Conservation (phyloP, 1,140 invertebrate genomes). For the Eurosta solidaginis region DNA sequence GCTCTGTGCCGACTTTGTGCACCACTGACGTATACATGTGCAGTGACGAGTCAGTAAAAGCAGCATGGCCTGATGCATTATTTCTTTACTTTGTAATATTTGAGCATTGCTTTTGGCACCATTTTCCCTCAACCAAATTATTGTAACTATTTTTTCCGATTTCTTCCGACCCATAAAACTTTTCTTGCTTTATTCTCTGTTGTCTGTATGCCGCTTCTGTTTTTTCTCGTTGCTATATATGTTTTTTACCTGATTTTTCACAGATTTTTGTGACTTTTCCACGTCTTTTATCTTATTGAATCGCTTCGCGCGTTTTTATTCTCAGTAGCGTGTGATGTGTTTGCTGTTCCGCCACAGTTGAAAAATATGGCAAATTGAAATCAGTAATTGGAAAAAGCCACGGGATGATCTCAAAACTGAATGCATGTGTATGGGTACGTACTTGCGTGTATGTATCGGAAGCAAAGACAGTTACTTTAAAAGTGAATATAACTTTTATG, state of each 20-base stretch:
- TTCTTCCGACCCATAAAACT: neutral
- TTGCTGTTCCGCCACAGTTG: neutral
- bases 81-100: conserved; percentile 18
- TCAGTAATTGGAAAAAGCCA: neutral
- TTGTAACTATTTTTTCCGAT: neutral
- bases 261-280: conserved; percentile 25
- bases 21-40: too few species aligned
- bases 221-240: neutral
- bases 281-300: conserved; percentile 10
- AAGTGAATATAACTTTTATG: too few species aligned
- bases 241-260: neutral
- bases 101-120: neutral
- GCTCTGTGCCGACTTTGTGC: too few species aligned
- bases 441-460: too few species aligned
- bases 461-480: too few species aligned
- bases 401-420: too few species aligned
- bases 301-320: neutral
- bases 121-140: conserved; percentile 2
- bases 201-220: too few species aligned
- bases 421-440: too few species aligned
- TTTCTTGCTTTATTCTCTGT: neutral
- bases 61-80: neutral
- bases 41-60: too few species aligned
- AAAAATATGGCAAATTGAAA: conserved; percentile 4
- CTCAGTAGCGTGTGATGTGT: neutral